Percentiles rank a stretch among this genome's conserved stretches.
Conservation (phyloP, 2,888 invertebrate genomes). For the Leptinotarsa juncta region DNA sequence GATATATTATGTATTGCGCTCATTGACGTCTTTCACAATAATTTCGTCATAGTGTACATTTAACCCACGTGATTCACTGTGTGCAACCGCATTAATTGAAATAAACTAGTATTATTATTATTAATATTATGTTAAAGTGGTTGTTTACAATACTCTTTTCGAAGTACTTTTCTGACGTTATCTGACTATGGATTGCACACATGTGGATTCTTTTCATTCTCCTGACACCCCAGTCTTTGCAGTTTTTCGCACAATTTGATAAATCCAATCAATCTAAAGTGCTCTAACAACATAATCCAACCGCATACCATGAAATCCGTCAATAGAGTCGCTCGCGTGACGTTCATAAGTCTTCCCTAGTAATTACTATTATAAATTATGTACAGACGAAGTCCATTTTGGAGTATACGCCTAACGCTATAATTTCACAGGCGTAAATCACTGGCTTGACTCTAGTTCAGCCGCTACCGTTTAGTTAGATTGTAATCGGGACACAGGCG, state of each 20-base stretch:
- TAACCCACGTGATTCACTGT: too few species aligned
- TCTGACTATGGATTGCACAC: too few species aligned
- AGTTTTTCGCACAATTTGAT: background rate
- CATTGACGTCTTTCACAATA: too few species aligned
- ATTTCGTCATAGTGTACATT: too few species aligned
- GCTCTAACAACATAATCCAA: background rate
- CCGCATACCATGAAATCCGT: background rate
- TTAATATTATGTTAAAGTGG: too few species aligned
- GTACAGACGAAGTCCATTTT: conserved; percentile 56
- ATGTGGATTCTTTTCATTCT: too few species aligned
- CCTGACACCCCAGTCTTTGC: background rate
- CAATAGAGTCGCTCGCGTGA: conserved; percentile 10
- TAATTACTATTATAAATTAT: conserved; percentile 58
- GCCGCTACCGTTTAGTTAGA: conserved; percentile 51
- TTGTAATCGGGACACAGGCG: conserved; percentile 37
- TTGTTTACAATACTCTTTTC: too few species aligned
- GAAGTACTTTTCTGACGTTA: too few species aligned
- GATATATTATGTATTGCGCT: too few species aligned
- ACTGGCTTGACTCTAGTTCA: conserved; percentile 45
- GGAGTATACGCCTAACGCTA: conserved; percentile 51
- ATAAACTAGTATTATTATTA: too few species aligned
- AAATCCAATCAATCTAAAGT: background rate
- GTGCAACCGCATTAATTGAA: too few species aligned
- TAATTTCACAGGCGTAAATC: conserved; percentile 60
- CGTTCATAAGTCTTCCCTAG: conserved; percentile 25